Base-by-base conservation (phyloP, 2,797 vertebrate species). In the Masticophis lateralis region DNA sequence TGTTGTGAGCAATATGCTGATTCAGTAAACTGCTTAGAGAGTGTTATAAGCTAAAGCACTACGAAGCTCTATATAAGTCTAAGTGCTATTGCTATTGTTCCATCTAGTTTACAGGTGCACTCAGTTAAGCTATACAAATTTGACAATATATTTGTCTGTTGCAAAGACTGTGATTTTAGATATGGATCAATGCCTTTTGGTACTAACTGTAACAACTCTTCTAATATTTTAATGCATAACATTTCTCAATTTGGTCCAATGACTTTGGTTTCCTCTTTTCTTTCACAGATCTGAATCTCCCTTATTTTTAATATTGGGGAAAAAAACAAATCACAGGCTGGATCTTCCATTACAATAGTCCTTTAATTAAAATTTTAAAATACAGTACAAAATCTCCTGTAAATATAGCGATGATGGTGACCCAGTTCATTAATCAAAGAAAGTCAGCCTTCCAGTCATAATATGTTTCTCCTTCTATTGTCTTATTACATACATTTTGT, bases 401-500 rank as follows among this genome's bases (percentile, higher is more conserved):
- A 88, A 74, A 69, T 32, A 56, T 37, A 32, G 27, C 14, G 90
- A 3, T 66, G 37, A 43, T 91, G 28, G 32, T 90, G n/a, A 86
- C 25, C 12, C 18, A 32, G 57, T 37, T 37, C 51, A 32, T 43
- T 86, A 86, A 60, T 47, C 9, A n/a, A 16, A 91, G 10, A 57
- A 4, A 47, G 93, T 88, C 57, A 7, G 8, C 7, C 12, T 43
- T 43, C 43, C 55, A 28, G 0, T 56, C 87, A 69, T 86, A 25
- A 56, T 43, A 87, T 53, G 66, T 8, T 7, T 69, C 63, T 56
- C 61, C 92, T 95, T 94, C 90, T 37, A n/a, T 83, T 86, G 27
- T 13, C 18, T 47, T 27, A 63, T 69, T 51, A 22, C 60, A 16
- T 27, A 2, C 32, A 90, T 0, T 87, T 87, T 18, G 9, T 5